Evolutionary conservation across 1,140 invertebrate genomes (phyloP).

Genomic region (Dinoponera quadriceps): DNA sequence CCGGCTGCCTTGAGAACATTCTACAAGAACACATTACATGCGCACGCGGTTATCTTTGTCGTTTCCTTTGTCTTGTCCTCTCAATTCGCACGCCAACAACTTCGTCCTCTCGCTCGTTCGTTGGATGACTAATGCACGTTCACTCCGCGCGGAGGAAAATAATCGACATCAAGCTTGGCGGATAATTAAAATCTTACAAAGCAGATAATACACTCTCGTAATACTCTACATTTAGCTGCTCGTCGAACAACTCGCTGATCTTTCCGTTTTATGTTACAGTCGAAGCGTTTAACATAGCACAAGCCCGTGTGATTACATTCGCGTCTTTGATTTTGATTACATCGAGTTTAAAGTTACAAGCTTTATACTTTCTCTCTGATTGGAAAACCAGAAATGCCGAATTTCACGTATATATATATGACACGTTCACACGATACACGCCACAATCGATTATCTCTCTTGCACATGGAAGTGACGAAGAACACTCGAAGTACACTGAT

Average conservation of each 20-base stretch:
- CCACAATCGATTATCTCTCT: not conserved
- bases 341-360: conserved; percentile 1
- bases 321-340: conserved; percentile 25
- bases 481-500: no score
- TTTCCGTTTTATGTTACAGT: not conserved
- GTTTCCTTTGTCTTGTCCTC: not conserved
- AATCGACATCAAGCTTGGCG: not conserved
- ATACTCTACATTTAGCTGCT: conserved; percentile 49
- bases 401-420: not conserved
- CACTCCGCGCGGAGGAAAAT: not conserved
- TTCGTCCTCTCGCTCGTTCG: not conserved
- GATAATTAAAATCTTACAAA: conserved; percentile 37
- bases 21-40: not conserved
- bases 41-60: not conserved
- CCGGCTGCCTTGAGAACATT: conserved; percentile 40
- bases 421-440: not conserved
- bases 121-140: conserved; percentile 1
- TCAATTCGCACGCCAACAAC: conserved; percentile 1
- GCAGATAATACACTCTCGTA: conserved; percentile 17
- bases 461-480: not conserved
- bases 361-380: no score
- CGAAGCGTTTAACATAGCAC: not conserved
- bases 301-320: not conserved
- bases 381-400: no score
- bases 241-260: conserved; percentile 10